Evolutionary conservation across 2,888 invertebrate species (phyloP), one percentile per base, ranked within the genome.

Genomic region (Neelides folsomi): DNA sequence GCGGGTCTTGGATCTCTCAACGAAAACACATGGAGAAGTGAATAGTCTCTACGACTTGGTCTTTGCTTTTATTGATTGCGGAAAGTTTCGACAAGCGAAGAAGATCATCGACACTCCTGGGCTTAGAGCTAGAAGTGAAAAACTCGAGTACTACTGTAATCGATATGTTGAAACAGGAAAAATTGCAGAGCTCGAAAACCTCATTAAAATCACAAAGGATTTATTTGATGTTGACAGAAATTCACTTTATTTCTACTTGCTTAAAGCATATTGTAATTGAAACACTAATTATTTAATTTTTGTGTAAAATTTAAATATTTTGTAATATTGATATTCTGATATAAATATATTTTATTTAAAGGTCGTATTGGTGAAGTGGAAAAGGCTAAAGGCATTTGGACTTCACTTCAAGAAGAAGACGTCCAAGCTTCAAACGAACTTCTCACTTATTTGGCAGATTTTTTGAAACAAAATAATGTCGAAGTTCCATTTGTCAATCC

Each of bases 101-200:
- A 85, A 84, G 66, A 86, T 90, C 53, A 72, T 90, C 2, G 84
- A 87, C 73, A 89, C 88, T 0, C 86, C 88, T 0, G 88, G 87
- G 1, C 69, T 89, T 55, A 78, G 82, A 58, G 78, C 79, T 0
- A 71, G 80, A 27, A 78, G 80, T 39, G 76, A 79, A 15, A 76
- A 82, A 37, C 74, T 89, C 7, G 77, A 80, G 52, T 72, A 69
- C 18, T 80, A 80, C 5, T 85, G 84, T 67, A 55, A 68, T 27
- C 67, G 67, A 18, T 77, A 75, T 59, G 69, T 75, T 55, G 76
- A 79, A 67, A 79, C 80, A 68, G 79, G 81, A 63, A 62, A 72
- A 50, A 73, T 80, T 0, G 77, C 79, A 65, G 76, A 80, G 20
- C 69, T 90, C 5, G 85, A 88, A 72, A 80, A 82, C 19, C 72